A percentile compares a stretch with the other conserved stretches of the same genome.
These are phyloP conservation scores for Trissolcus japonicus DNA, from an alignment of 2,888 invertebrate species.

Conservation along the genomic window DNA sequence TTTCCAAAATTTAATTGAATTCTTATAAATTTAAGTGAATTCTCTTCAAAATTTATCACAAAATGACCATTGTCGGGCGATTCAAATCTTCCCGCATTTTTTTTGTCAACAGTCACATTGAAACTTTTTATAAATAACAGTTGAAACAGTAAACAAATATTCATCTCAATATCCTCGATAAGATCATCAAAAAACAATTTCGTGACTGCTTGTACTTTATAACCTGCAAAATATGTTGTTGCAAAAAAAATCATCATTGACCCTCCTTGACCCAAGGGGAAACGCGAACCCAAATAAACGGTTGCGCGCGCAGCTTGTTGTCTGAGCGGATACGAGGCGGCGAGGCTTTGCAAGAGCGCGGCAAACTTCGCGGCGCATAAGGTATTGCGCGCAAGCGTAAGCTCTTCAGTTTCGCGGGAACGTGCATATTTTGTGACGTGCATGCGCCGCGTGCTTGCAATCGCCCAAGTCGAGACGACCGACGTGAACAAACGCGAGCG, in stretches of 20 bases:
- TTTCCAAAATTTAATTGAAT: too few species aligned
- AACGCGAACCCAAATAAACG: slow-evolving; percentile 17
- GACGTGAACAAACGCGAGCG: background rate
- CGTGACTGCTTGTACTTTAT: too few species aligned
- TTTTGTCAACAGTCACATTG: too few species aligned
- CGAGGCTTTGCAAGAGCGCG: slow-evolving; percentile 22
- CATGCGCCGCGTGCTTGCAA: background rate
- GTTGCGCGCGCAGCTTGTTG: slow-evolving; percentile 43
- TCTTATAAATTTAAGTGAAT: too few species aligned
- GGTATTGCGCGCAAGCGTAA: slow-evolving; percentile 45
- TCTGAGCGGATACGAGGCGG: slow-evolving; percentile 33
- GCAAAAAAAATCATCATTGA: background rate
- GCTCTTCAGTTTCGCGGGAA: slow-evolving; percentile 48
- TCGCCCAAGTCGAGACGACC: background rate
- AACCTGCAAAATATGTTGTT: too few species aligned
- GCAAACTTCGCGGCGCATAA: slow-evolving; percentile 11
- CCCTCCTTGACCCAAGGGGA: background rate
- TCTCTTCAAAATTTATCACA: too few species aligned
- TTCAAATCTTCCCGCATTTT: too few species aligned
- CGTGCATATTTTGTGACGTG: slow-evolving; percentile 36
- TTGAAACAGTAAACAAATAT: background rate
- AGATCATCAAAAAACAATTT: too few species aligned
- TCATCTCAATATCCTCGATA: background rate
- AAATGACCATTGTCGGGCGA: too few species aligned
- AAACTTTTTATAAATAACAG: background rate